Conservation (phyloP, 2,797 vertebrate species). For the Octomys mimax region DNA sequence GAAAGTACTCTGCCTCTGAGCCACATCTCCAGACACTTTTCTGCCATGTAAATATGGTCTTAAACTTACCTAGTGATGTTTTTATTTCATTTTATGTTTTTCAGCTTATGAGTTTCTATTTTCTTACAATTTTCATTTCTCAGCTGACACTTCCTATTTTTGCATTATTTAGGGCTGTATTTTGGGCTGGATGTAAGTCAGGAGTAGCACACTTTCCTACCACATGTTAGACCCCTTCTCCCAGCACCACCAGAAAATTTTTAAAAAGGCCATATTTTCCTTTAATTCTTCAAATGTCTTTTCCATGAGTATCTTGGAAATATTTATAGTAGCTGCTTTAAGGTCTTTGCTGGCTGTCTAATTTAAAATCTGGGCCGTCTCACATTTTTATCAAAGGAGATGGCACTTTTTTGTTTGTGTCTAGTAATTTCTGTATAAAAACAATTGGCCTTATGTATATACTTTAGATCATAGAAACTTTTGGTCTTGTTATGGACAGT, state of each 20-base stretch:
- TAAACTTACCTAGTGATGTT: background rate
- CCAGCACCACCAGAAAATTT: background rate
- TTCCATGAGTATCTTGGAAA: conserved; percentile 36
- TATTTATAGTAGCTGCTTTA: conserved; percentile 49
- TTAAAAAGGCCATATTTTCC: background rate
- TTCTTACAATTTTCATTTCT: conserved; percentile 36
- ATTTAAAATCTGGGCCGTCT: conserved; percentile 21
- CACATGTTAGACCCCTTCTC: background rate
- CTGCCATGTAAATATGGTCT: background rate
- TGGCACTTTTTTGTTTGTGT: conserved; percentile 50
- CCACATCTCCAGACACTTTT: background rate
- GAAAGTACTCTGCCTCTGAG: background rate
- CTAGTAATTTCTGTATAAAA: conserved; percentile 46
- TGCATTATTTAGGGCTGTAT: conserved; percentile 16
- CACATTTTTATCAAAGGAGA: conserved; percentile 21
- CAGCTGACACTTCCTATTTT: conserved; percentile 3
- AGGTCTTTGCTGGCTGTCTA: conserved; percentile 19
- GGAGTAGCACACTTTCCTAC: background rate
- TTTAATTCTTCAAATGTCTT: conserved; percentile 39
- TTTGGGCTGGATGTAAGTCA: background rate
- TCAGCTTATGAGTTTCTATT: conserved; percentile 24
- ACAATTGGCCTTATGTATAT: background rate
- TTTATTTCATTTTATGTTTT: conserved; percentile 46
- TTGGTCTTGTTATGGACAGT: conserved; percentile 21
- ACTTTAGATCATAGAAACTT: background rate